phyloP scores from a whole-genome alignment of 1,140 invertebrate species.

The Lepidostoma basale region DNA sequence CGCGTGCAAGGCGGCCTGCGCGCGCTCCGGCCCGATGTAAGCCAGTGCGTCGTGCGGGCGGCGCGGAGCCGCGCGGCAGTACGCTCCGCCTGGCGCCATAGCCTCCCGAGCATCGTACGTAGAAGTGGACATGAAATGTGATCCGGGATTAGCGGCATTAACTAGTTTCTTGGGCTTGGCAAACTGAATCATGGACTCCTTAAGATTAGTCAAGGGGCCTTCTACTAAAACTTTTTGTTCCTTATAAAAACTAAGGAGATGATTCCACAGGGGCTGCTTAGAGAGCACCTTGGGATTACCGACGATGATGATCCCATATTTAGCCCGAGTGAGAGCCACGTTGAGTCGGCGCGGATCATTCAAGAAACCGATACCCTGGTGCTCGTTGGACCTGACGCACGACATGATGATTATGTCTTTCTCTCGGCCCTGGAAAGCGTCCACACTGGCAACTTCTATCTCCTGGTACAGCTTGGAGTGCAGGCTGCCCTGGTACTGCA shows the following conservation, averaged over 20 bases:
- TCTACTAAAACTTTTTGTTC: slow-evolving; percentile 97
- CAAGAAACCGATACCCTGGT: slow-evolving; percentile 94
- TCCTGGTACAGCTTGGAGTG: slow-evolving; percentile 98
- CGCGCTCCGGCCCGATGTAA: slow-evolving; percentile 88
- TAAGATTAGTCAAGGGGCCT: slow-evolving; percentile 96
- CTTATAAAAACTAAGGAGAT: slow-evolving; percentile 96
- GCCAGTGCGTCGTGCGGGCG: slow-evolving; percentile 84
- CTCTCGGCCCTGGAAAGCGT: slow-evolving; percentile 97
- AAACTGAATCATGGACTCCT: slow-evolving; percentile 96
- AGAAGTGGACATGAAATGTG: slow-evolving; percentile 95
- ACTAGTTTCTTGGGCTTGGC: slow-evolving; percentile 95
- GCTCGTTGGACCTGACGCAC: slow-evolving; percentile 91
- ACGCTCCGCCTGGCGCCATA: slow-evolving; percentile 78
- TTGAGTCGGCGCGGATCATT: slow-evolving; percentile 97
- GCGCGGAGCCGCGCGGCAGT: slow-evolving; percentile 62
- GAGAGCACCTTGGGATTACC: slow-evolving; percentile 99
- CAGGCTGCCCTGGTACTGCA: slow-evolving; percentile 98
- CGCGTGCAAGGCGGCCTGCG: slow-evolving; percentile 76
- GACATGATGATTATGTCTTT: slow-evolving; percentile 99
- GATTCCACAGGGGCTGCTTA: slow-evolving; percentile 98
- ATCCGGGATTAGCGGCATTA: slow-evolving; percentile 92
- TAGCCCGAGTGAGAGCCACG: slow-evolving; percentile 96
- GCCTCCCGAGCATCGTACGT: slow-evolving; percentile 92
- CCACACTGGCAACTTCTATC: slow-evolving; percentile 99
- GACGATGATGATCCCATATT: slow-evolving; percentile 98